Evolutionary conservation across 64 coral and sea anemone genomes (phyloP), one percentile per base, ranked within the genome.

Genomic region (Montipora sp.): DNA sequence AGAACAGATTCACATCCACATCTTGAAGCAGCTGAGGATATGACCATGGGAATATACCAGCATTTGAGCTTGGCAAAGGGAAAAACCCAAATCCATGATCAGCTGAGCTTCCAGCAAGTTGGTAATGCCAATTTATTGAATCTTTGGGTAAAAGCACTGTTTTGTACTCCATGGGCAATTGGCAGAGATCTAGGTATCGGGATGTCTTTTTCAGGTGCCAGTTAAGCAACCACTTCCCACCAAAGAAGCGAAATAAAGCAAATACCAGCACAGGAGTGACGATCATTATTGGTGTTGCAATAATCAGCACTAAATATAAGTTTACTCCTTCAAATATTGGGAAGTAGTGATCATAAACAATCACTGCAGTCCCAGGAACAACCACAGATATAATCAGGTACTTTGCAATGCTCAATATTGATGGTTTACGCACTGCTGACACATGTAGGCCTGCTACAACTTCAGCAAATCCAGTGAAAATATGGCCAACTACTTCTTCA

Each of bases 21-120:
- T 80, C 78, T 80, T 80, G 51, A n/a, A 80, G 8, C 16, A 80
- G 48, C 19, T 20, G 19, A 22, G 78, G 48, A 59, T 80, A 55
- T 80, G 78, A 80, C 48, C 48, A 80, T 0, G 78, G 78, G 8
- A 80, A 23, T 80, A 80, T 80, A 8, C 78, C 78, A 9, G 51
- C 53, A 58, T 80, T 80, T 59, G 49, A 58, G 19, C 51, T 80
- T 49, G 49, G 78, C 20, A 80, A 49, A 80, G 50, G 78, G 21
- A 80, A 80, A 80, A 80, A 80, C 21, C 78, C 78, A 80, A 80
- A 80, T 16, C 78, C 78, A 80, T 80, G 78, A 80, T 80, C 78
- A 20, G 78, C 78, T 58, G 78, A 55, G n/a, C 78, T 80, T 58
- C 78, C 78, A 59, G 19, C 78, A 55, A 80, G 78, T 27, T 58